Conservation (phyloP, 2,113 vertebrate genomes). For the Ophiodon elongatus region DNA sequence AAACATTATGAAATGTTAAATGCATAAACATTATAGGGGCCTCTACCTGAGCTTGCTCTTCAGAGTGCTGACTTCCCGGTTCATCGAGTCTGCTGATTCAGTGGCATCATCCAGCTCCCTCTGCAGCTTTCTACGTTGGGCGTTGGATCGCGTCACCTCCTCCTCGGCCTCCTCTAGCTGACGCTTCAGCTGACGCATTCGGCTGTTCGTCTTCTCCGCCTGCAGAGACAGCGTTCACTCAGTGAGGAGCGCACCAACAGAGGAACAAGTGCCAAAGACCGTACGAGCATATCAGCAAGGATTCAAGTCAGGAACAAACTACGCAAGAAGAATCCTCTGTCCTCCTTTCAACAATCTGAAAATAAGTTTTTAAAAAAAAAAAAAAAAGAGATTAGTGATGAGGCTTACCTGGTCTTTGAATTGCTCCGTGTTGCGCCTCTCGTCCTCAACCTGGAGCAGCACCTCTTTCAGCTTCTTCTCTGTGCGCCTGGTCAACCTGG, state of each 20-base stretch:
- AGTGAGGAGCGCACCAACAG: not conserved
- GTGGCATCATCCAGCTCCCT: constrained; percentile 90
- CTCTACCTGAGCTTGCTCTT: constrained; percentile 88
- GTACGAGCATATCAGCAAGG: not conserved
- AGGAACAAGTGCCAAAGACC: not conserved
- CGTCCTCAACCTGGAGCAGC: constrained; percentile 94
- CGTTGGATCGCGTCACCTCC: constrained; percentile 87
- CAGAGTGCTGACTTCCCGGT: constrained; percentile 88
- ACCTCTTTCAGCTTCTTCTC: constrained; percentile 97
- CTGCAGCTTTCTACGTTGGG: constrained; percentile 87
- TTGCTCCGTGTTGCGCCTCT: constrained; percentile 92
- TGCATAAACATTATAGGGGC: not conserved
- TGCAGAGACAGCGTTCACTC: constrained; percentile 49
- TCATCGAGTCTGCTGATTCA: constrained; percentile 86
- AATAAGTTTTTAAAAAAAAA: not conserved
- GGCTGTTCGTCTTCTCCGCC: constrained; percentile 87
- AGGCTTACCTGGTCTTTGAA: constrained; percentile 91
- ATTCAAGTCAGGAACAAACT: not conserved
- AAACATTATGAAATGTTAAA: not conserved
- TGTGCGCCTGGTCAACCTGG: constrained; percentile 88
- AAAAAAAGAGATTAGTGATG: not conserved
- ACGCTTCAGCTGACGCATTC: constrained; percentile 90
- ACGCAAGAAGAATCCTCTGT: not conserved
- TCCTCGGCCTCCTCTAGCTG: constrained; percentile 92
- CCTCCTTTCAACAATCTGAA: not conserved